These are phyloP conservation scores for Selenia dentaria DNA, from an alignment of 2,888 invertebrate species.

Conservation along the genomic window DNA sequence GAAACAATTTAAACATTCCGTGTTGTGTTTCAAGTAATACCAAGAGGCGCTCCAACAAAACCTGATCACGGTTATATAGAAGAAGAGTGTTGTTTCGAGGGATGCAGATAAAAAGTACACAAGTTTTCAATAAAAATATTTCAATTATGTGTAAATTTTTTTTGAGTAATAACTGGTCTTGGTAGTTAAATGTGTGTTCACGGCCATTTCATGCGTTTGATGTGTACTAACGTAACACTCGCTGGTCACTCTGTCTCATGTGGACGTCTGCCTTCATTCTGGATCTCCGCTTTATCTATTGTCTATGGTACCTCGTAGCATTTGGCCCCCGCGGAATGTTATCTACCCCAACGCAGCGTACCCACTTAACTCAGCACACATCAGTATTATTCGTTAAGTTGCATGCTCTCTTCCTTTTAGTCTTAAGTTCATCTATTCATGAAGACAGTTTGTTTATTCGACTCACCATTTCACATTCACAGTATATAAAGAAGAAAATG, in stretches of 20 bases:
- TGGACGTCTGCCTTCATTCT: slow-evolving; percentile 59
- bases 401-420: slow-evolving; percentile 64
- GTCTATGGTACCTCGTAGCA: slow-evolving; percentile 73
- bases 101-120: slow-evolving; percentile 54
- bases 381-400: slow-evolving; percentile 61
- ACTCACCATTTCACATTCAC: not conserved
- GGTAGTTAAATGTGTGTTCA: slow-evolving; percentile 70
- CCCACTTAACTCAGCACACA: slow-evolving; percentile 61
- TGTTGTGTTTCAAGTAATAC: slow-evolving; percentile 78
- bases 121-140: slow-evolving; percentile 56
- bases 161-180: slow-evolving; percentile 69
- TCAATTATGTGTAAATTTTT: slow-evolving; percentile 60
- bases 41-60: slow-evolving; percentile 73
- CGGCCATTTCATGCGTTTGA: slow-evolving; percentile 72
- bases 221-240: slow-evolving; percentile 78
- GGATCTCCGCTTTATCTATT: slow-evolving; percentile 75
- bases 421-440: slow-evolving; percentile 21
- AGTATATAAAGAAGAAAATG: not conserved
- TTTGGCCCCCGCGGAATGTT: slow-evolving; percentile 73
- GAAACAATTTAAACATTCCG: slow-evolving; percentile 47
- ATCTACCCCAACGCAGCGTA: slow-evolving; percentile 64
- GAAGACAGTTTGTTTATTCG: slow-evolving; percentile 40
- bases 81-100: slow-evolving; percentile 58
- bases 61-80: slow-evolving; percentile 59
- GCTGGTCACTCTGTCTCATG: slow-evolving; percentile 57